These are phyloP conservation scores for Myzus persicae DNA, from an alignment of 1,140 invertebrate genomes.

Conservation along the genomic window DNA sequence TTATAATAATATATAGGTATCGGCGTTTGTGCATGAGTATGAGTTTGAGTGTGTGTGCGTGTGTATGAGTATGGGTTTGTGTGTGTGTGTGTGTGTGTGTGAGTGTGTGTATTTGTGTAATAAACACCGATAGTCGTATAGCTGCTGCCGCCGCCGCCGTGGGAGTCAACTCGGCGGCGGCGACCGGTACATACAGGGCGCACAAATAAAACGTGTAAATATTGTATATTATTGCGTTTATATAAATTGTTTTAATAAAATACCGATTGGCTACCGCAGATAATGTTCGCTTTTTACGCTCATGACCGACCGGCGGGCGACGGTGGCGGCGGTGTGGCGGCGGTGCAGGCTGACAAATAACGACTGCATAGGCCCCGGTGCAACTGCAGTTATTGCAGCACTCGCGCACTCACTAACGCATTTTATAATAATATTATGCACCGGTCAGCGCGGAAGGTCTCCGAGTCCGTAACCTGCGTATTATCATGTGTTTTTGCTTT, in stretches of 20 bases:
- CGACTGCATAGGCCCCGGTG: background rate
- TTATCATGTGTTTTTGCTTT: background rate
- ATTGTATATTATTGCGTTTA: slow-evolving; percentile 53
- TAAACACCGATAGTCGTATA: slow-evolving; percentile 41
- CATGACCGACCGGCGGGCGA: background rate
- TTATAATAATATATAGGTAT: background rate
- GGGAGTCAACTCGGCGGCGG: background rate
- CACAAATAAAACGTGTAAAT: slow-evolving; percentile 55
- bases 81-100: background rate
- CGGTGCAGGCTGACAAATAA: slow-evolving; percentile 1
- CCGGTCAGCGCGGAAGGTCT: background rate
- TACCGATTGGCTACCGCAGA: slow-evolving; percentile 57
- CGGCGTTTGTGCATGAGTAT: background rate
- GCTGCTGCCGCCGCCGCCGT: background rate
- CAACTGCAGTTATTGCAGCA: background rate
- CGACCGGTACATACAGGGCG: background rate
- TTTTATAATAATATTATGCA: background rate
- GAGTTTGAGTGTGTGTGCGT: too few species aligned
- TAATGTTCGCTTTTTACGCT: slow-evolving; percentile 37
- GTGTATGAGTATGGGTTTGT: background rate
- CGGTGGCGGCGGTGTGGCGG: background rate
- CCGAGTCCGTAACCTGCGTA: background rate
- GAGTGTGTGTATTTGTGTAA: background rate
- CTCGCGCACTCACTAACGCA: background rate
- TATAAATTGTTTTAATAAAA: slow-evolving; percentile 58